A percentile compares a stretch with the other conserved stretches of the same genome.
These are phyloP conservation scores for Caranx melampygus DNA, from an alignment of 2,113 vertebrate genomes.

Conservation along the genomic window DNA sequence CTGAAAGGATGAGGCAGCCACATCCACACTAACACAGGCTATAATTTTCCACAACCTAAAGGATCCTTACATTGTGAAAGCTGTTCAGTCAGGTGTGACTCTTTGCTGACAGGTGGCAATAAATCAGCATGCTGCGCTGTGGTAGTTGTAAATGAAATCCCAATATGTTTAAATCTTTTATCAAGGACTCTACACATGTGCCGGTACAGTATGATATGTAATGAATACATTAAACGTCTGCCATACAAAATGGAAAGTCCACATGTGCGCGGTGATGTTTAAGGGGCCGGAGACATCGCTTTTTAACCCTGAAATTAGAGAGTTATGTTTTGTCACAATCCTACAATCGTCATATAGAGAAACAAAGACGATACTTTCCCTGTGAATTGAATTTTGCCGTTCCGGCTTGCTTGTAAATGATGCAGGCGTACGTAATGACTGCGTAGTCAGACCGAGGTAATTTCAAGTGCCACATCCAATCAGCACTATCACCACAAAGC, in stretches of 20 bases:
- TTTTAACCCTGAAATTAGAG: conserved; percentile 64
- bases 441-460: conserved; percentile 66
- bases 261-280: conserved; percentile 34
- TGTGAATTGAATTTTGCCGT: conserved; percentile 67
- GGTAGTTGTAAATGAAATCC: conserved; percentile 11
- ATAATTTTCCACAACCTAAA: conserved; percentile 34
- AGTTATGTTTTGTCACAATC: conserved; percentile 68
- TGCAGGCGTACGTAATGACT: conserved; percentile 73
- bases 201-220: conserved; percentile 8
- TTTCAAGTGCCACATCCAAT: conserved; percentile 79
- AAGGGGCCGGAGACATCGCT: conserved; percentile 22
- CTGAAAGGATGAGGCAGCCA: conserved; percentile 61
- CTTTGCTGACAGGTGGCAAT: conserved; percentile 34
- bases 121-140: conserved; percentile 12
- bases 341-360: conserved; percentile 66
- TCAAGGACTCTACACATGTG: neutral
- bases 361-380: conserved; percentile 77
- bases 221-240: conserved; percentile 22
- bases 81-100: conserved; percentile 49
- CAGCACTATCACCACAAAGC: conserved; percentile 70
- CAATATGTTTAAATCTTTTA: conserved; percentile 1
- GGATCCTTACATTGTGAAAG: conserved; percentile 23
- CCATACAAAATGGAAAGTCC: conserved; percentile 45
- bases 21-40: conserved; percentile 21
- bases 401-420: conserved; percentile 74